A percentile compares a stretch with the other conserved stretches of the same genome.
Evolutionary conservation across 2,888 invertebrate species (phyloP).

Genomic region (Pheosia gnoma): DNA sequence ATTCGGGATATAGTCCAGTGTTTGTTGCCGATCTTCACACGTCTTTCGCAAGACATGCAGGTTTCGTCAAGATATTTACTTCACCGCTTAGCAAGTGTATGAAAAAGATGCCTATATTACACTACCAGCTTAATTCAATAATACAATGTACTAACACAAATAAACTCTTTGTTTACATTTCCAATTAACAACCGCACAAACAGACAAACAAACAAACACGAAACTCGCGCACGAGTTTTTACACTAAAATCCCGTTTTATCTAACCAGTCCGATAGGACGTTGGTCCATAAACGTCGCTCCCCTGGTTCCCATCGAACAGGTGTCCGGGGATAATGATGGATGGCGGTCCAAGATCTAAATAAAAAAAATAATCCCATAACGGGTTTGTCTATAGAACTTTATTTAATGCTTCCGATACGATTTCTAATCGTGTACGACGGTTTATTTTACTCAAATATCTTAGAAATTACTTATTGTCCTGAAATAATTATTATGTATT

Average conservation of each 20-base stretch:
- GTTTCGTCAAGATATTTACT: no score
- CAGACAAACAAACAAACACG: background rate
- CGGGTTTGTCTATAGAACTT: conserved; percentile 16
- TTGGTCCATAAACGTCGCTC: conserved; percentile 16
- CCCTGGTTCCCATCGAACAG: conserved; percentile 51
- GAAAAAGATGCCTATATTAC: no score
- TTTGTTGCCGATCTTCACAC: no score
- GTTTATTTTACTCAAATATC: background rate
- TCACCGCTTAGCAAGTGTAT: no score
- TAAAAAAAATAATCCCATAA: conserved; percentile 26
- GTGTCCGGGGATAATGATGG: conserved; percentile 45
- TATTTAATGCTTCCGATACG: background rate
- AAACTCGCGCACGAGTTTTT: background rate
- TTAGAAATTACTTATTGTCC: no score
- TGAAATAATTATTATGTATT: no score
- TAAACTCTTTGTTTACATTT: background rate
- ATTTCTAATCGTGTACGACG: background rate
- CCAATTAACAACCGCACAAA: background rate
- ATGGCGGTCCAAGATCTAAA: conserved; percentile 41
- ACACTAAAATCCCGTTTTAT: conserved; percentile 3
- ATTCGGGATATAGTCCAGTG: no score
- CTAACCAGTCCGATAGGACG: conserved; percentile 26
- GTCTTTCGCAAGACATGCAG: no score
- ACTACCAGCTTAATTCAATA: background rate
- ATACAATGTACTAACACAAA: background rate